Evolutionary conservation across 2,888 invertebrate genomes (phyloP).

Genomic region (Fragum whitleyi): DNA sequence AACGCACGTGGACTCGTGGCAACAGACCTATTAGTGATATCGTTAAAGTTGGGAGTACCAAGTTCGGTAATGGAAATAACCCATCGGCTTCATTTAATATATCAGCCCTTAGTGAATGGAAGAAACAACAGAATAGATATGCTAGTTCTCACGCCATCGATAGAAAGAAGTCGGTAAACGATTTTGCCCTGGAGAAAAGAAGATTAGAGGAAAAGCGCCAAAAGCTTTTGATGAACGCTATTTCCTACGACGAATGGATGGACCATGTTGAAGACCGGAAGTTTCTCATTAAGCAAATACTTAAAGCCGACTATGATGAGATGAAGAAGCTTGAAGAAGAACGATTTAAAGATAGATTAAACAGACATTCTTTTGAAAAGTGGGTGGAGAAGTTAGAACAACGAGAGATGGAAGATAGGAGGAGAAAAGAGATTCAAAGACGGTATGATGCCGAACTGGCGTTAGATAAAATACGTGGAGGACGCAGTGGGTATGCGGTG

Average conservation of each 20-base stretch:
- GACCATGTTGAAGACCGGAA: slow-evolving; percentile 73
- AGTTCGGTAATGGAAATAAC: slow-evolving; percentile 55
- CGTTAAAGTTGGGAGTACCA: slow-evolving; percentile 65
- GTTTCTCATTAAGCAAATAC: slow-evolving; percentile 71
- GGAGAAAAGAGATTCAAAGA: slow-evolving; percentile 55
- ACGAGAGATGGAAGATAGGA: slow-evolving; percentile 59
- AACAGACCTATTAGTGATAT: slow-evolving; percentile 59
- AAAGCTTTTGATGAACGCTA: slow-evolving; percentile 71
- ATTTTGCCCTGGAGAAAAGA: slow-evolving; percentile 65
- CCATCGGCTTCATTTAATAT: slow-evolving; percentile 64
- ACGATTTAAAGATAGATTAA: slow-evolving; percentile 46
- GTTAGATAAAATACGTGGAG: slow-evolving; percentile 37
- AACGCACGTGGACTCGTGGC: slow-evolving; percentile 49
- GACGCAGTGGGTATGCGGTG: slow-evolving; percentile 42
- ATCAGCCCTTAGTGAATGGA: slow-evolving; percentile 70
- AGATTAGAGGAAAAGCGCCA: slow-evolving; percentile 74
- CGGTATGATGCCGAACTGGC: slow-evolving; percentile 56
- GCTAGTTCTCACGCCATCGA: not conserved
- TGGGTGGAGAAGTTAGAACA: slow-evolving; percentile 68
- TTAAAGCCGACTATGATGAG: slow-evolving; percentile 67
- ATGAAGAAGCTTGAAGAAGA: slow-evolving; percentile 67
- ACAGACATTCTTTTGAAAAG: slow-evolving; percentile 61
- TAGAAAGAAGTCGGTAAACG: slow-evolving; percentile 55
- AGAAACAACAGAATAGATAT: slow-evolving; percentile 36
- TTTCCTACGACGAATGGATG: slow-evolving; percentile 79